Evolutionary conservation across 2,113 vertebrate species (phyloP), one percentile per base, ranked within the genome.

Genomic region (Amblyopsis rosae): DNA sequence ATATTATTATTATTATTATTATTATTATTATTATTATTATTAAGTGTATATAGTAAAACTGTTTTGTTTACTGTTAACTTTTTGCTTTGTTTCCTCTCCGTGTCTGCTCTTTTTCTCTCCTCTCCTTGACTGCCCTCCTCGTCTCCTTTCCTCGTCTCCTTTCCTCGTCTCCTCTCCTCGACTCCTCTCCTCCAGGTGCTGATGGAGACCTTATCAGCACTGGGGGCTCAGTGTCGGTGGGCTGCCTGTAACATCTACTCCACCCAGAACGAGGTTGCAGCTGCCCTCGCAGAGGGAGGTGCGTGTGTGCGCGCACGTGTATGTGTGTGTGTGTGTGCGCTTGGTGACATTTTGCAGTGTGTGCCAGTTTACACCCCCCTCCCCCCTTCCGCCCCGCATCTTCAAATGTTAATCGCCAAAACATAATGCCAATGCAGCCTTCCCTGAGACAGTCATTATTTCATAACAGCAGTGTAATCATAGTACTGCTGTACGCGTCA

Each of bases 241-340:
- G 97, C 97, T 0, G 97, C 97, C 15, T 99, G 97, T 83, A 98
- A 99, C 91, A 99, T 99, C 89, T 99, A 98, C 89, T 99, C 97
- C 55, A 99, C 97, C 32, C 97, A 98, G 35, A 99, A 99, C 0
- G 97, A 99, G 73, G 97, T 99, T 85, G 97, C 97, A 10, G 97
- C 97, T 15, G 97, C 97, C 58, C 88, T 99, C 17, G 97, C 97
- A 0, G 97, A 98, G 86, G 97, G 93, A 54, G 96, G 97, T 98
- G 87, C 88, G 93, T 35, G 17, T 19, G 3, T 9, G 4, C 12
- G 12, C 5, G 6, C 49, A 3, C 35, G 15, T 13, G 41, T 50
- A 6, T 57, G 56, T 16, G 51, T 50, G 62, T 51, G 48, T 66
- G 72, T 48, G 26, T 16, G n/a, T 45, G 26, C 11, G 17, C 9